A percentile compares a stretch with the other conserved stretches of the same genome.
Conservation (phyloP, 1,140 invertebrate genomes). For the Aphelenchoides avenae region DNA sequence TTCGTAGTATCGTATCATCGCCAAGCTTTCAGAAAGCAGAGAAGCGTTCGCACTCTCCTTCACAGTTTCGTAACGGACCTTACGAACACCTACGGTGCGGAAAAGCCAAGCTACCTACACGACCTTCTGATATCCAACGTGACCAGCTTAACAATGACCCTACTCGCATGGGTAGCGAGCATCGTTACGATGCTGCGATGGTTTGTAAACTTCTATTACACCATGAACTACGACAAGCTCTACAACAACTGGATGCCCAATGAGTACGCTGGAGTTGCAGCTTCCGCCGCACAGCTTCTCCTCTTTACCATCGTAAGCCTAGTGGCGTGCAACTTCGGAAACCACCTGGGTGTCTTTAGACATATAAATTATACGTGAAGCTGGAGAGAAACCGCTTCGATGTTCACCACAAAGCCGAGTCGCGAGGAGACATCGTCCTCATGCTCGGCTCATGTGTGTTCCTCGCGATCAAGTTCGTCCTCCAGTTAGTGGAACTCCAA, state of each 20-base stretch:
- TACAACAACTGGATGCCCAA: conserved; percentile 40
- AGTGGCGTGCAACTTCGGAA: too few relatives aligned
- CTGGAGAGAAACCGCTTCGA: conserved; percentile 46
- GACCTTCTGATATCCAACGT: too few relatives aligned
- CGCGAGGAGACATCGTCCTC: conserved; percentile 54
- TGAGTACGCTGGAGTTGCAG: conserved; percentile 42
- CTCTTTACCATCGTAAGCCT: conserved; percentile 42
- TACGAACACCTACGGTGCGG: conserved; percentile 49
- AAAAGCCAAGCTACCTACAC: too few relatives aligned
- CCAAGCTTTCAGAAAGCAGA: conserved; percentile 41
- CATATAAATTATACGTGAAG: conserved; percentile 23
- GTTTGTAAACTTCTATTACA: conserved; percentile 55
- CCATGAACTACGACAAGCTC: conserved; percentile 55
- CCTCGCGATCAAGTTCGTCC: conserved; percentile 41
- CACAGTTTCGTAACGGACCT: conserved; percentile 55
- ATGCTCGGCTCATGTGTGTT: conserved; percentile 52
- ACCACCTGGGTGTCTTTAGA: conserved; percentile 11
- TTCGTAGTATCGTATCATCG: too few relatives aligned
- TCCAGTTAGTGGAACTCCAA: conserved; percentile 43
- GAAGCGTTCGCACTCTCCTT: conserved; percentile 53
- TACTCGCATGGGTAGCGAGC: conserved; percentile 17
- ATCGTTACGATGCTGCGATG: conserved; percentile 32
- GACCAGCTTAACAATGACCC: too few relatives aligned
- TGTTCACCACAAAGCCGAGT: conserved; percentile 58
- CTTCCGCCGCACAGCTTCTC: conserved; percentile 36